Evolutionary conservation across 2,888 invertebrate genomes (phyloP), one percentile per base, ranked within the genome.

Genomic region (Lacanobia wlatinum): DNA sequence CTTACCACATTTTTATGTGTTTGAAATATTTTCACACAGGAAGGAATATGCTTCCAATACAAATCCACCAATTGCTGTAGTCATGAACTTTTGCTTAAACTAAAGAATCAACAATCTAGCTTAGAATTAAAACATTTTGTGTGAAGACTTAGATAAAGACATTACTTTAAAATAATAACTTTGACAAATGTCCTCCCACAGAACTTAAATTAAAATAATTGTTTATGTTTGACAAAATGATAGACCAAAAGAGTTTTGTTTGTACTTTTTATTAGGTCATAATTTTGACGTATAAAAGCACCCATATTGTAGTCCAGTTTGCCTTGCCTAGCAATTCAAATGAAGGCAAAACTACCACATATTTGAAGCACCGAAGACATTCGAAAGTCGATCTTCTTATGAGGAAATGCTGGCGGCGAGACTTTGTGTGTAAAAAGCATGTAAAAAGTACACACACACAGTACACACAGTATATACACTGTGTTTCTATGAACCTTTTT

Each of bases 241-340:
- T 76, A 74, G 12, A 71, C 62, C 38, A 59, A 59, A 52, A 23
- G 18, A 59, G 34, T 61, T 66, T 38, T 56, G 60, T 53, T 69
- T 66, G 59, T 62, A 74, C 70, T 82, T 78, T 81, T 77, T 79
- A 84, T 72, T 79, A 23, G 10, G 73, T 75, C 75, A 73, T 52
- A 46, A 38, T 46, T 52, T 56, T 69, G 72, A 82, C 73, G 74
- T 74, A 84, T 78, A 83, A 80, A 79, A 71, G 84, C 73, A 85
- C 86, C 48, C n/a, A 10, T 14, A 16, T 10, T 1, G 7, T 69
- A 14, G 40, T 10, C 40, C n/a, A 28, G 21, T 43, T 50, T 67
- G n/a, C 50, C 14, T 52, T 70, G 28, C 28, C n/a, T n/a, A n/a
- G n/a, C 34, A 10, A 14, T 21, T 50, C 4, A 8, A 46, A 23